Evolutionary conservation across 2,888 invertebrate species (phyloP).

Genomic region (Ochlodes sylvanus): DNA sequence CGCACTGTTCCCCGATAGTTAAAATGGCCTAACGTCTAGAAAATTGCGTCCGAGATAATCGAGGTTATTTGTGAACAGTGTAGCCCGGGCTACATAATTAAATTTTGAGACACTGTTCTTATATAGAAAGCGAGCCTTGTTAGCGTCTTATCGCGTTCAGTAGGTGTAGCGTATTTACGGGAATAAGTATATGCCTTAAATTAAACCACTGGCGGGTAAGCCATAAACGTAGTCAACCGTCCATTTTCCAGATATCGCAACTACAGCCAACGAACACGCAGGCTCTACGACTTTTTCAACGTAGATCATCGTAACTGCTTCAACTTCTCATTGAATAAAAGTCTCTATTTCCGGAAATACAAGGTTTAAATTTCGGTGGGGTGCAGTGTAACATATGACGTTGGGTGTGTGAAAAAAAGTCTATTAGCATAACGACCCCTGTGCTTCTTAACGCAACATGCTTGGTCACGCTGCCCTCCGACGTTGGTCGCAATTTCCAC

Average conservation of each 20-base stretch:
- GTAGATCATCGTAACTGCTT: constrained; percentile 47
- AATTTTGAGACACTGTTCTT: no score
- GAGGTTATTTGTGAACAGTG: no score
- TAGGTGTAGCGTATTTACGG: constrained; percentile 72
- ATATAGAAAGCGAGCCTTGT: constrained; percentile 73
- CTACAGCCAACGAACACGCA: constrained; percentile 77
- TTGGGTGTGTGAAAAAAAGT: constrained; percentile 49
- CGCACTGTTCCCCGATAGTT: no score
- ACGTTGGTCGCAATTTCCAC: constrained; percentile 80
- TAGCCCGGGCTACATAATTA: no score
- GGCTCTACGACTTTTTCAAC: constrained; percentile 50
- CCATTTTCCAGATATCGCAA: constrained; percentile 81
- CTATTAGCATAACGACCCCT: constrained; percentile 82
- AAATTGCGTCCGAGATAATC: no score
- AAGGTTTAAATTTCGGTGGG: constrained; percentile 46
- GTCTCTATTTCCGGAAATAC: background rate
- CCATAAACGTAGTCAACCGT: constrained; percentile 84
- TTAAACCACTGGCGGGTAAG: constrained; percentile 72
- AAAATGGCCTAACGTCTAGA: no score
- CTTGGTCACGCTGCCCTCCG: constrained; percentile 82
- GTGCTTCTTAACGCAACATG: constrained; percentile 83
- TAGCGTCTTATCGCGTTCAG: constrained; percentile 67
- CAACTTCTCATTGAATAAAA: constrained; percentile 18
- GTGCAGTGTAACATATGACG: constrained; percentile 33
- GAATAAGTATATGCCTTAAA: constrained; percentile 72